These are phyloP conservation scores for Periplaneta americana DNA, from an alignment of 1,140 invertebrate species.

Conservation along the genomic window DNA sequence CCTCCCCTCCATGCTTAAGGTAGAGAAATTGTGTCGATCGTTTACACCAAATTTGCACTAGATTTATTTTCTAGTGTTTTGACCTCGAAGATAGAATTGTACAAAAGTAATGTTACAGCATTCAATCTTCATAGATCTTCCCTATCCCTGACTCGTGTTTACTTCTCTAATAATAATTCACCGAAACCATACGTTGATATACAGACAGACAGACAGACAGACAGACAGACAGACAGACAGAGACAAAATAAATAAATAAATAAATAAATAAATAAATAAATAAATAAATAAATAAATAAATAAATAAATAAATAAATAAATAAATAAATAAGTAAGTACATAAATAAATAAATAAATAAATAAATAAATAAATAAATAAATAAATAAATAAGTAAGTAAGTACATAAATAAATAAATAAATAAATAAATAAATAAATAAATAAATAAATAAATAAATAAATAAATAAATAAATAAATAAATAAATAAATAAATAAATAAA, in stretches of 20 bases:
- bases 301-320: not conserved
- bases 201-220: not conserved
- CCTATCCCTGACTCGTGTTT: no score
- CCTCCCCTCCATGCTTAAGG: no score
- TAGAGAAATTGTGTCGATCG: no score
- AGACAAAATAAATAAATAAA: not conserved
- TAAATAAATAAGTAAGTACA: no score
- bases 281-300: not conserved
- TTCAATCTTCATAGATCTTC: no score
- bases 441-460: not conserved
- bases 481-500: not conserved
- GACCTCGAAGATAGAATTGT: no score
- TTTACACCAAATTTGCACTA: no score
- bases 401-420: no score
- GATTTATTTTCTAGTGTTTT: no score
- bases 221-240: not conserved
- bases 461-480: not conserved
- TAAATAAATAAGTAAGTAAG: no score
- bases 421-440: not conserved
- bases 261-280: not conserved
- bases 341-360: not conserved
- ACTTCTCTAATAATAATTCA: no score
- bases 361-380: not conserved
- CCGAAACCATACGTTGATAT: not conserved
- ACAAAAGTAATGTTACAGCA: no score